phyloP scores from a whole-genome alignment of 2,797 vertebrate genomes.

The Rachycentron canadum region DNA sequence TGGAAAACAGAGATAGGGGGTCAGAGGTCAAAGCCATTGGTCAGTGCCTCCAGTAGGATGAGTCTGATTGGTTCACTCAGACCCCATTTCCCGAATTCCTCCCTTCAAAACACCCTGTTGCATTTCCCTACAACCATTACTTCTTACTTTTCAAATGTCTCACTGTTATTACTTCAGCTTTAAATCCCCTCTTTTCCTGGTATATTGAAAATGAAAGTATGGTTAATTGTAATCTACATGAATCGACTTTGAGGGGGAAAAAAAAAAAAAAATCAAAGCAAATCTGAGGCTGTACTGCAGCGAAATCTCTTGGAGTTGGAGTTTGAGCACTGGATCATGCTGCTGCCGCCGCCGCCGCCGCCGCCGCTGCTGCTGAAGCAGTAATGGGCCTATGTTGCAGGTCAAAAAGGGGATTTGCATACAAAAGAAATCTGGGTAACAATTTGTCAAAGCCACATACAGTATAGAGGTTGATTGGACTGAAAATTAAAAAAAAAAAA shows the following conservation, averaged over 20 bases:
- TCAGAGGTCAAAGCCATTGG: slow-evolving; percentile 70
- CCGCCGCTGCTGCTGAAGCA: slow-evolving; percentile 46
- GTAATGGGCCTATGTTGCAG: slow-evolving; percentile 59
- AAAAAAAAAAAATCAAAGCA: slow-evolving; percentile 41
- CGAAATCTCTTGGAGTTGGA: slow-evolving; percentile 51
- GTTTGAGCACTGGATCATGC: slow-evolving; percentile 53
- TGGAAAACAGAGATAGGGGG: slow-evolving; percentile 74
- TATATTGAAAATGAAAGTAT: slow-evolving; percentile 68
- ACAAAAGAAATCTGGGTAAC: slow-evolving; percentile 71
- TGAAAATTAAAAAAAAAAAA: slow-evolving; percentile 30
- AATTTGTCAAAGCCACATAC: slow-evolving; percentile 79
- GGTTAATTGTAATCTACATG: slow-evolving; percentile 70
- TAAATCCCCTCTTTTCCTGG: slow-evolving; percentile 69
- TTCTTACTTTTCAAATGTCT: slow-evolving; percentile 57
- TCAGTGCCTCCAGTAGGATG: slow-evolving; percentile 61
- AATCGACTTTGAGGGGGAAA: slow-evolving; percentile 60
- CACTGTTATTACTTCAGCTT: slow-evolving; percentile 66
- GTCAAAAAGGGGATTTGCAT: slow-evolving; percentile 64
- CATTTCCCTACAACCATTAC: slow-evolving; percentile 51
- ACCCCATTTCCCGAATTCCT: slow-evolving; percentile 64
- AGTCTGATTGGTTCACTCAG: slow-evolving; percentile 68
- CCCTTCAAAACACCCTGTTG: slow-evolving; percentile 62
- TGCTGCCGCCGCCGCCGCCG: no score
- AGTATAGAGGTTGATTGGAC: slow-evolving; percentile 74
- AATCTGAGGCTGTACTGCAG: slow-evolving; percentile 52